Evolutionary conservation across 2,888 invertebrate species (phyloP), one percentile per base, ranked within the genome.

Genomic region (Oligia latruncula): DNA sequence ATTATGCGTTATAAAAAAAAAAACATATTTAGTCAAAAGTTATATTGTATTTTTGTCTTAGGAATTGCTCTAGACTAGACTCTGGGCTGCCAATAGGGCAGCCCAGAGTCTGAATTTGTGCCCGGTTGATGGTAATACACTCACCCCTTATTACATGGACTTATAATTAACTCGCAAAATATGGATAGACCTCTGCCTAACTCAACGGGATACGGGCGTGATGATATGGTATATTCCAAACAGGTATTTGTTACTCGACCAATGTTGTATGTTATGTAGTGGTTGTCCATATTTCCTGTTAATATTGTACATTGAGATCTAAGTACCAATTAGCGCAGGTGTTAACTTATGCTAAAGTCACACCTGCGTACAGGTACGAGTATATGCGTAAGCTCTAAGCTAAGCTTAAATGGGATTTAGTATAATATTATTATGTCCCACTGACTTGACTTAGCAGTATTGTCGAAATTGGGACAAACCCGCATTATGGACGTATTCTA

Each of bases 321-420:
- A 29, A 46, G 43, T 43, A 43, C 29, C 23, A 78, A 66, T 46
- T 49, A 60, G 4, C 40, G 35, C 62, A 76, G 66, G 76, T 81
- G 77, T 81, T 77, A 58, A 83, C 43, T 62, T 43, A 60, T 23
- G 58, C 13, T 55, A 46, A 66, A 23, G 71, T 46, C 85, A 77
- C 85, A 85, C 71, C 71, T 85, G 83, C 23, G 20, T 15, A 15
- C 29, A 70, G 60, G 64, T 55, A n/a, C n/a, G n/a, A n/a, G n/a
- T n/a, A 40, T 17, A 35, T 46, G 4, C 23, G 8, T 80, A 83
- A 80, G 72, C 75, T 49, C 11, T 68, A 8, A 64, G 65, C 52
- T 80, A 67, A 49, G 73, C 71, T 81, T 40, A 60, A 58, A 5
- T 49, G 43, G 64, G 74, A 74, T 85, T 85, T 43, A 40, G n/a